Evolutionary conservation across 2,888 invertebrate genomes (phyloP).

Genomic region (Coelinius sp.): DNA sequence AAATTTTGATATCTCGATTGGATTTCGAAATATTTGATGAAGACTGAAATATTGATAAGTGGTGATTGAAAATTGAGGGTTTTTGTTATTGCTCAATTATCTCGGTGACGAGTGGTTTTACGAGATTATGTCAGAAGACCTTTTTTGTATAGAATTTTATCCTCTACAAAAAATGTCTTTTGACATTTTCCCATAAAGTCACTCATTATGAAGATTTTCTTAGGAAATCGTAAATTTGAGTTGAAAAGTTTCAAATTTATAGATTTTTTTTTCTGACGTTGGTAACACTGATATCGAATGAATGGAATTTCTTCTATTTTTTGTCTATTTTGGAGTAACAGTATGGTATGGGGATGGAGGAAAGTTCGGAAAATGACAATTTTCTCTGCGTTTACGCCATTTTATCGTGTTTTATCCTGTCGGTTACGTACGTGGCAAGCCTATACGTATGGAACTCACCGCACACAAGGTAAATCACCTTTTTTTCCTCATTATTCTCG

Average conservation of each 20-base stretch:
- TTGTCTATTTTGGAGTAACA: conserved; percentile 26
- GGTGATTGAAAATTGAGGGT: too few relatives aligned
- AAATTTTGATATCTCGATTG: too few relatives aligned
- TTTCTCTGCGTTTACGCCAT: conserved; percentile 76
- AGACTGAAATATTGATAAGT: too few relatives aligned
- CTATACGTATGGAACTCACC: conserved; percentile 89
- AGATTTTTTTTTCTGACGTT: not conserved
- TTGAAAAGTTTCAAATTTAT: not conserved
- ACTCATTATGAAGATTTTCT: not conserved
- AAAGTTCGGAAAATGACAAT: conserved; percentile 59
- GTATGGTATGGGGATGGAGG: conserved; percentile 66
- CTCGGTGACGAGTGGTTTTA: too few relatives aligned
- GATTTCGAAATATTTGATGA: too few relatives aligned
- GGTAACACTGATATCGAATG: not conserved
- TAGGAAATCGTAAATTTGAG: too few relatives aligned
- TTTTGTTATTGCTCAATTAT: too few relatives aligned
- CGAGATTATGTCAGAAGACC: too few relatives aligned
- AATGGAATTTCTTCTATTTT: conserved; percentile 38
- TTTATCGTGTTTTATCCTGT: conserved; percentile 82
- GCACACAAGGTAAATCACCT: conserved; percentile 77
- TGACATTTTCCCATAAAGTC: too few relatives aligned
- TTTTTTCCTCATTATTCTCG: not conserved
- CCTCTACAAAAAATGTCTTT: too few relatives aligned
- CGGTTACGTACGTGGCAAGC: conserved; percentile 87
- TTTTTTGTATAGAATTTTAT: too few relatives aligned